A percentile compares a stretch with the other conserved stretches of the same genome.
These are phyloP conservation scores for Silurus asotus DNA, from an alignment of 2,113 vertebrate species.

Conservation along the genomic window DNA sequence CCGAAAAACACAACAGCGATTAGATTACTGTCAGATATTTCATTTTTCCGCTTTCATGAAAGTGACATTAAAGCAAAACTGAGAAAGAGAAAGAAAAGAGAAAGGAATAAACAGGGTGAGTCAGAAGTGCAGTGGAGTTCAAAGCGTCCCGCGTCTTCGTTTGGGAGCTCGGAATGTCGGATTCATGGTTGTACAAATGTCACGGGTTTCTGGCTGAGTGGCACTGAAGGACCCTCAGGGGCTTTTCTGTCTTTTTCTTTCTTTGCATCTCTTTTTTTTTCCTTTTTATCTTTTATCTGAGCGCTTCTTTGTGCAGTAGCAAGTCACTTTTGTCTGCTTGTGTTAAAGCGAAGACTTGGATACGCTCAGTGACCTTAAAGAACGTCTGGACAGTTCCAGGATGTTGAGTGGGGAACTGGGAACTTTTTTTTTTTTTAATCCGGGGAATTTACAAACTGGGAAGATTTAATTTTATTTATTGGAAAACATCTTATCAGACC, in stretches of 20 bases:
- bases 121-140: constrained; percentile 35
- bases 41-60: neutral
- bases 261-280: constrained; percentile 21
- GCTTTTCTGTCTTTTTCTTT: constrained; percentile 42
- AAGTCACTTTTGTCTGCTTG: neutral
- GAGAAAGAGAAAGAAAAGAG: neutral
- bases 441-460: too few species aligned
- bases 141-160: constrained; percentile 52
- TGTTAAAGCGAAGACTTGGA: neutral
- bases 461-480: neutral
- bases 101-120: neutral
- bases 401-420: neutral
- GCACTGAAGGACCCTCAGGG: constrained; percentile 32
- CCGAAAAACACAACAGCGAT: neutral
- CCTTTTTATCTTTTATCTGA: constrained; percentile 53
- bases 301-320: constrained; percentile 29
- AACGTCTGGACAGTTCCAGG: neutral
- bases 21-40: neutral
- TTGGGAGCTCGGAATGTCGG: constrained; percentile 55
- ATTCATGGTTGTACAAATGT: constrained; percentile 56
- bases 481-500: neutral
- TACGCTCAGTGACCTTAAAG: neutral
- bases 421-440: neutral
- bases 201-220: constrained; percentile 52
- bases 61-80: neutral